Base-by-base conservation (phyloP, 2,797 vertebrate genomes). In the Furcifer pardalis region DNA sequence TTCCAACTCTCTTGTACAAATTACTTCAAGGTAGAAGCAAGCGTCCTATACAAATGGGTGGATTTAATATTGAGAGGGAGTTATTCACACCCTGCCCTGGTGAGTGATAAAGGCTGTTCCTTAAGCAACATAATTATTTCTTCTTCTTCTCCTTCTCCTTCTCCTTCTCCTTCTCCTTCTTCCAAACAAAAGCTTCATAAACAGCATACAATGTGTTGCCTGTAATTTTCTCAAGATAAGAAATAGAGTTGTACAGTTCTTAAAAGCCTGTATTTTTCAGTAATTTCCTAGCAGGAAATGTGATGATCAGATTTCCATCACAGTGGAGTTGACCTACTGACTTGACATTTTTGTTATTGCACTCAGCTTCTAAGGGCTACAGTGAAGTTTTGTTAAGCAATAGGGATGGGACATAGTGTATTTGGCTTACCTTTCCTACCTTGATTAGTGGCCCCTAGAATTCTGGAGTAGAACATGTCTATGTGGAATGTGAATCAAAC, bases 241-340 rank as follows among this genome's bases (percentile, higher is more conserved):
- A 82, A 82, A 77, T 77, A 32, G 85, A 82, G 66, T 69, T 77
- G 56, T 86, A 65, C 65, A 66, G 79, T 78, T 79, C 46, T 5
- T 2, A 73, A 82, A 86, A 86, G 78, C 44, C 79, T 86, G 56
- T 86, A 86, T 78, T 86, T 86, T 81, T 59, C 66, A 73, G 78
- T 84, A 84, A 84, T 87, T 87, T 87, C 74, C 79, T 66, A 81
- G 78, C 42, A 87, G 78, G 83, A 73, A 77, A 84, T 73, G 37
- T 84, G 74, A 65, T 77, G n/a, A 84, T 87, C 82, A 73, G 82
- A 84, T 60, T 77, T 73, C 66, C 74, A 77, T 44, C 37, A 81
- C 44, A 78, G 74, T 77, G 68, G 66, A 87, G 25, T 66, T 82
- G 86, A 87, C 86, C 90, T 91, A 87, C 76, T 80, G 56, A 46